phyloP scores from a whole-genome alignment of 2,888 invertebrate species.

The Synanthedon formicaeformis region DNA sequence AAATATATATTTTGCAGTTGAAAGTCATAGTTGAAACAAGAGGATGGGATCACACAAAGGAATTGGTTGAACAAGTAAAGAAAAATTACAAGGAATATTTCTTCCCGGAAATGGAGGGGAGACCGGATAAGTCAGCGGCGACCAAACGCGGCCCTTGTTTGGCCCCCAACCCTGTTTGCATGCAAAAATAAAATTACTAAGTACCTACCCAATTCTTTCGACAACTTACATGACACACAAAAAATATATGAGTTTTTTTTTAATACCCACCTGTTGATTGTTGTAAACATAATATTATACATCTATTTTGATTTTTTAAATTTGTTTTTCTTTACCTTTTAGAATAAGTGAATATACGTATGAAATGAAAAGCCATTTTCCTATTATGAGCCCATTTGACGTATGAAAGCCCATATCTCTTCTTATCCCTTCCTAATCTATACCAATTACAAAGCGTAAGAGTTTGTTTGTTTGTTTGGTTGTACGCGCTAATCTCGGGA shows the following conservation, averaged over 20 bases:
- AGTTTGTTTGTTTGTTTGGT: too few species aligned
- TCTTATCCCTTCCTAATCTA: too few species aligned
- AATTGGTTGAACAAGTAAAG: conserved; percentile 42
- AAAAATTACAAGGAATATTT: conserved; percentile 75
- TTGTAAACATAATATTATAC: too few species aligned
- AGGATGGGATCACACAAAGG: conserved; percentile 81
- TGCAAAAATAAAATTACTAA: conserved; percentile 38
- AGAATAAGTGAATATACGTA: too few species aligned
- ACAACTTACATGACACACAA: neutral
- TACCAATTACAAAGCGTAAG: too few species aligned
- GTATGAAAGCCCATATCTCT: too few species aligned
- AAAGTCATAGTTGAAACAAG: conserved; percentile 90
- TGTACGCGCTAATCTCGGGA: too few species aligned
- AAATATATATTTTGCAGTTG: conserved; percentile 73
- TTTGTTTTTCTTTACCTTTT: too few species aligned
- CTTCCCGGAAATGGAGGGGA: conserved; percentile 40
- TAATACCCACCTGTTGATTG: neutral
- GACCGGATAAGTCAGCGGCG: conserved; percentile 20
- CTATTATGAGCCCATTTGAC: too few species aligned
- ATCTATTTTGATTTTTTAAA: too few species aligned
- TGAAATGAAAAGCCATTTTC: too few species aligned
- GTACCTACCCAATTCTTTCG: too few species aligned
- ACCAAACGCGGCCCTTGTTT: conserved; percentile 49
- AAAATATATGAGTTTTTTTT: neutral
- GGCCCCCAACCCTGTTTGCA: conserved; percentile 56